These are phyloP conservation scores for Hydrophis major DNA, from an alignment of 2,797 vertebrate genomes.

Conservation along the genomic window DNA sequence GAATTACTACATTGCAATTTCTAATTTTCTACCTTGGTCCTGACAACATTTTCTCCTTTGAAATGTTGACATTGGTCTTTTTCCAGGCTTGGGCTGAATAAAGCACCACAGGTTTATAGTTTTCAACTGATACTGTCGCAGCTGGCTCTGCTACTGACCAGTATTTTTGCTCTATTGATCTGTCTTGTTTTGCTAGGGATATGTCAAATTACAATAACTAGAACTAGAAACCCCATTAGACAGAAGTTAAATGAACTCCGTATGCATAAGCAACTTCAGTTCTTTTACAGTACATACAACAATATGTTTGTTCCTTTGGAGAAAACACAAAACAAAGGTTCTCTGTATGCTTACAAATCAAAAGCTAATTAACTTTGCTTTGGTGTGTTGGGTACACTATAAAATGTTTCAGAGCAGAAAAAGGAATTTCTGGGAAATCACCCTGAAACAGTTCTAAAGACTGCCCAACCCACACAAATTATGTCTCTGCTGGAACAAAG, in stretches of 20 bases:
- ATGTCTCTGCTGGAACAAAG: constrained; percentile 35
- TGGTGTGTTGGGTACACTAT: constrained; percentile 1
- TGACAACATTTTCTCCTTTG: not conserved
- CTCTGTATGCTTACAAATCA: constrained; percentile 12
- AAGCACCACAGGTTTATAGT: not conserved
- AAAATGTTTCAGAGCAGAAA: constrained; percentile 16
- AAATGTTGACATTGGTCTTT: not conserved
- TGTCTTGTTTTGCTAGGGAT: not conserved
- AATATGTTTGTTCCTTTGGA: constrained; percentile 11
- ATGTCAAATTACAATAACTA: not conserved
- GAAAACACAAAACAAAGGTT: not conserved
- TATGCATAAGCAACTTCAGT: not conserved
- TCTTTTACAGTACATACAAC: constrained; percentile 10
- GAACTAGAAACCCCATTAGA: not conserved
- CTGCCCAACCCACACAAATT: constrained; percentile 22
- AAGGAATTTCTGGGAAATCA: constrained; percentile 30
- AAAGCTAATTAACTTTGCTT: constrained; percentile 24
- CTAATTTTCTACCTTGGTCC: no score
- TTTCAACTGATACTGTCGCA: not conserved
- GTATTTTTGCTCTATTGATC: not conserved
- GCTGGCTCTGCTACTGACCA: not conserved
- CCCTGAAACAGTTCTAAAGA: constrained; percentile 31
- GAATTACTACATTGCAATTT: not conserved
- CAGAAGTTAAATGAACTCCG: not conserved
- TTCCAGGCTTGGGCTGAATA: not conserved